Evolutionary conservation across 2,113 vertebrate genomes (phyloP), one percentile per base, ranked within the genome.

Genomic region (Carassius gibelio): DNA sequence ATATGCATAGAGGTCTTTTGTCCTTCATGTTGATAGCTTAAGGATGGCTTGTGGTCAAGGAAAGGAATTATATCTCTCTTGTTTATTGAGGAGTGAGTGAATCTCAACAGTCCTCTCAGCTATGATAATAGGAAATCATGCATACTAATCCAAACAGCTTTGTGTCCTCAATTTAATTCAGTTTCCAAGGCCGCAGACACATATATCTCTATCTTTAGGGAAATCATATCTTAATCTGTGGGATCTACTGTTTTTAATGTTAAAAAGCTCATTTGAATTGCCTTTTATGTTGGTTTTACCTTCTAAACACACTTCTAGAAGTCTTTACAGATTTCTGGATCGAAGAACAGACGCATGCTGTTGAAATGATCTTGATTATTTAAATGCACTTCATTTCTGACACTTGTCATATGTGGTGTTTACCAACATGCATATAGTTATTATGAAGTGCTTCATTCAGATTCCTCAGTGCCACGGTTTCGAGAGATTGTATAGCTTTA

Each of bases 151-250:
- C 14, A 48, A 75, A 64, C 10, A 75, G 66, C 75, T 36, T 83
- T 79, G 81, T 72, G 68, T 57, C 74, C 66, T 79, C 2, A 11
- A 30, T 50, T 81, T 75, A 86, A 86, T 88, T 84, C 9, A 78
- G n/a, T 81, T 86, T 81, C 68, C 81, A 50, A 69, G 34, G 4
- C 81, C 6, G 48, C 19, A 74, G 52, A 82, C 64, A 84, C 14
- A 55, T n/a, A n/a, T 36, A 72, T 23, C 38, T 83, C 36, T 30
- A 72, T 87, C 85, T 52, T 59, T 15, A 84, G 81, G 74, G 71
- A 69, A 77, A 86, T 86, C 50, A 76, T 36, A 10, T 36, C 36
- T 74, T 82, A 61, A 48, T 48, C 42, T 45, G 8, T 9, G 8
- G 42, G 42, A 66, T 87, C 86, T 72, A 64, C 80, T 52, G 62